phyloP scores from a whole-genome alignment of 1,140 invertebrate genomes.

The Drosophila navojoa region DNA sequence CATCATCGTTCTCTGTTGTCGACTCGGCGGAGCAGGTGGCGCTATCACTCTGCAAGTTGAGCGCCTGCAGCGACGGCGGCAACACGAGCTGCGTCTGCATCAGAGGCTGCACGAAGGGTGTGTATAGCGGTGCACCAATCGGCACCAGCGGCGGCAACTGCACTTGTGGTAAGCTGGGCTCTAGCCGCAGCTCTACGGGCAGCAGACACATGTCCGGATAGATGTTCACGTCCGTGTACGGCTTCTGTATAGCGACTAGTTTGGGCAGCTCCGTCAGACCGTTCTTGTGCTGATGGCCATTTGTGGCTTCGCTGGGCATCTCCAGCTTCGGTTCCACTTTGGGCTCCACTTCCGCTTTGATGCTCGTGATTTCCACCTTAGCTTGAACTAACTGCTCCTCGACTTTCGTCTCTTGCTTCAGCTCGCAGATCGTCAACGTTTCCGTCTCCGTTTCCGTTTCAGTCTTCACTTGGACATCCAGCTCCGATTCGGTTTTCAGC shows the following conservation, averaged over 20 bases:
- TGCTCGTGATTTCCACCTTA: constrained; percentile 9
- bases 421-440: constrained; percentile 15
- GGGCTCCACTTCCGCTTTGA: constrained; percentile 45
- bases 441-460: constrained; percentile 28
- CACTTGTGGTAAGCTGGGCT: constrained; percentile 54
- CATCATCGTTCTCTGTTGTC: constrained; percentile 50
- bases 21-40: constrained; percentile 55
- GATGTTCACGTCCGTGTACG: constrained; percentile 14
- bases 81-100: constrained; percentile 7
- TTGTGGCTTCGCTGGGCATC: constrained; percentile 19
- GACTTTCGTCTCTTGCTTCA: constrained; percentile 45
- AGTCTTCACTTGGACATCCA: constrained; percentile 66
- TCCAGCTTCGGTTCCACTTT: constrained; percentile 57
- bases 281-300: constrained; percentile 32
- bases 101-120: constrained; percentile 63
- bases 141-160: constrained; percentile 67
- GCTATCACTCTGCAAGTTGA: constrained; percentile 55
- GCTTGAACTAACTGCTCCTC: constrained; percentile 41
- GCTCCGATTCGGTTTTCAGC: constrained; percentile 11
- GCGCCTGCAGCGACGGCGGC: constrained; percentile 51
- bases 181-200: constrained; percentile 54
- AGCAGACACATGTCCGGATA: constrained; percentile 31
- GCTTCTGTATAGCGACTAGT: constrained; percentile 68
- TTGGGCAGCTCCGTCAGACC: constrained; percentile 53
- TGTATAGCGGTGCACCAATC: constrained; percentile 65